Conservation (phyloP, 1,140 invertebrate species). For the Steinernema feltiae region DNA sequence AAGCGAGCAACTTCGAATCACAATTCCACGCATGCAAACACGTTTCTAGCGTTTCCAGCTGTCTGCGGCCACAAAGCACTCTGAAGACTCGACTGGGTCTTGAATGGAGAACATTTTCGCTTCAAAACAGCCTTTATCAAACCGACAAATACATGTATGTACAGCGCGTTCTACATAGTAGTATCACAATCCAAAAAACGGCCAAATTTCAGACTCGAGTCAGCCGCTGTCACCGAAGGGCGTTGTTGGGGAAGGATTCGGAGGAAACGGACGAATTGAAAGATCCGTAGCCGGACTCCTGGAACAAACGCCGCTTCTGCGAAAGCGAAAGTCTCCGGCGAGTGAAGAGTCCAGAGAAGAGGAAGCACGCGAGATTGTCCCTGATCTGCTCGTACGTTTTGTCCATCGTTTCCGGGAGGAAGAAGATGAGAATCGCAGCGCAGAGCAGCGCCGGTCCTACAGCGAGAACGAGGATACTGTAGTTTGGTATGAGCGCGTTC, state of each 20-base stretch:
- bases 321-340: background rate
- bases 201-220: background rate
- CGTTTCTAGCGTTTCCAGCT: no score
- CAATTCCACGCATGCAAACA: no score
- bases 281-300: background rate
- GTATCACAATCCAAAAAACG: no score
- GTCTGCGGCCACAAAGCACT: no score
- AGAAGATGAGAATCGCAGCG: conserved; percentile 32
- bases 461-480: conserved; percentile 34
- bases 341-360: conserved; percentile 2
- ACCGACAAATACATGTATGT: background rate
- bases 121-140: no score
- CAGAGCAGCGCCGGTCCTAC: conserved; percentile 26
- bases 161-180: no score
- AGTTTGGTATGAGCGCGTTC: conserved; percentile 23
- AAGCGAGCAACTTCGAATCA: no score
- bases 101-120: no score
- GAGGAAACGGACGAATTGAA: background rate
- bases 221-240: background rate
- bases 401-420: conserved; percentile 36
- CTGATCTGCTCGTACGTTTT: conserved; percentile 12
- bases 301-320: background rate
- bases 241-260: background rate
- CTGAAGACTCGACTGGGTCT: no score
- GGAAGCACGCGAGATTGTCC: background rate